Percentiles rank a stretch among this genome's conserved stretches.
phyloP scores from a whole-genome alignment of 1,140 invertebrate genomes.

The Neodiprion virginianus region DNA sequence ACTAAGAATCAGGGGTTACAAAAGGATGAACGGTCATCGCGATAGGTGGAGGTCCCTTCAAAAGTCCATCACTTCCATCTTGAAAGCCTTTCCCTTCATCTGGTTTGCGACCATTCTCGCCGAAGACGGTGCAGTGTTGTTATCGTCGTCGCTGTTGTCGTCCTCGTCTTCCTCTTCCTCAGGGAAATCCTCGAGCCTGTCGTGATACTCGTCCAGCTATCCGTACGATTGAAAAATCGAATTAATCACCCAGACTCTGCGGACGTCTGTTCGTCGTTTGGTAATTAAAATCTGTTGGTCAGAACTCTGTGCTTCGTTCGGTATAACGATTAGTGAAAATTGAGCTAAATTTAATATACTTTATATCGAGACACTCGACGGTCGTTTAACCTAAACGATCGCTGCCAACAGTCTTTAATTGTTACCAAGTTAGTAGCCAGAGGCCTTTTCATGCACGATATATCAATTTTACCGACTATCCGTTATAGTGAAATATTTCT shows the following conservation, averaged over 20 bases:
- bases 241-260: not conserved
- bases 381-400: too few species aligned
- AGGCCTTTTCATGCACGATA: too few species aligned
- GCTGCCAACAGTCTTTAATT: too few species aligned
- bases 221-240: constrained; percentile 23
- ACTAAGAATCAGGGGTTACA: constrained; percentile 17
- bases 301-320: not conserved
- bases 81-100: constrained; percentile 54
- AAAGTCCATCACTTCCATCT: constrained; percentile 62
- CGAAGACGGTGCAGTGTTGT: constrained; percentile 48
- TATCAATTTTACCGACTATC: too few species aligned
- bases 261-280: not conserved
- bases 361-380: too few species aligned
- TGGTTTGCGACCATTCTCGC: constrained; percentile 42
- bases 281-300: not conserved
- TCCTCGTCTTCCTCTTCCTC: constrained; percentile 59
- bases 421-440: too few species aligned
- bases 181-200: constrained; percentile 58
- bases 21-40: constrained; percentile 14
- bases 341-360: too few species aligned
- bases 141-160: constrained; percentile 55
- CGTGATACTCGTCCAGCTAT: constrained; percentile 56
- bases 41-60: constrained; percentile 30
- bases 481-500: too few species aligned
- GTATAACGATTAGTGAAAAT: not conserved